Conservation (phyloP, 2,113 vertebrate species). For the Triplophysa tibetana region DNA sequence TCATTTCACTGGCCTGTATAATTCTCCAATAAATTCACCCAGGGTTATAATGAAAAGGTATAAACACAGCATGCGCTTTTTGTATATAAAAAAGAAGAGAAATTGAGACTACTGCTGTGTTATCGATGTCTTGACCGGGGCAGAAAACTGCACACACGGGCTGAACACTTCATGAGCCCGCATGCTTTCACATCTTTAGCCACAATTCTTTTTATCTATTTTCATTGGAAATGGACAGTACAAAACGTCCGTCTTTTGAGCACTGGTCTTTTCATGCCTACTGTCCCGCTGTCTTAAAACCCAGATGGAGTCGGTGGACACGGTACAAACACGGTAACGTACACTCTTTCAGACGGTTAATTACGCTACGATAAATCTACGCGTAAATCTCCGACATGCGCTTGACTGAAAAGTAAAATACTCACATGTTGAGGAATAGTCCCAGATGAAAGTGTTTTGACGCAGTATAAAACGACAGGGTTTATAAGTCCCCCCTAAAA, state of each 20-base stretch:
- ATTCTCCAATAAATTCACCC: neutral
- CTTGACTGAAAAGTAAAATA: slow-evolving; percentile 43
- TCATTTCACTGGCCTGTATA: neutral
- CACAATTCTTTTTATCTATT: no score
- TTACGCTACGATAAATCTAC: neutral
- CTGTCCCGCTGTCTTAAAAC: neutral
- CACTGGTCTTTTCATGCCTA: neutral
- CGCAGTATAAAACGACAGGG: slow-evolving; percentile 56
- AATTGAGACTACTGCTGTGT: neutral
- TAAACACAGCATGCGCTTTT: neutral
- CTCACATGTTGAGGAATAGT: slow-evolving; percentile 59
- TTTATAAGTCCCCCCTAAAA: slow-evolving; percentile 65
- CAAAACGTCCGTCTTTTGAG: neutral
- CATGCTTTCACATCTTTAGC: neutral
- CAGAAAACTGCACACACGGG: neutral
- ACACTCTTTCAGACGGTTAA: neutral
- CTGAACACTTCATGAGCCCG: neutral
- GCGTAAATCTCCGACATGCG: neutral
- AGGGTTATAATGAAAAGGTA: neutral
- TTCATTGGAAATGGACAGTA: neutral
- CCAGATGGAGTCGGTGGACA: slow-evolving; percentile 3
- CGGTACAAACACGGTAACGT: neutral
- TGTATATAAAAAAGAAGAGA: neutral
- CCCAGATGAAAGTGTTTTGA: slow-evolving; percentile 58
- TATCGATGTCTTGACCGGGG: neutral